phyloP scores from a whole-genome alignment of 2,113 vertebrate species.

The Sturnira hondurensis region DNA sequence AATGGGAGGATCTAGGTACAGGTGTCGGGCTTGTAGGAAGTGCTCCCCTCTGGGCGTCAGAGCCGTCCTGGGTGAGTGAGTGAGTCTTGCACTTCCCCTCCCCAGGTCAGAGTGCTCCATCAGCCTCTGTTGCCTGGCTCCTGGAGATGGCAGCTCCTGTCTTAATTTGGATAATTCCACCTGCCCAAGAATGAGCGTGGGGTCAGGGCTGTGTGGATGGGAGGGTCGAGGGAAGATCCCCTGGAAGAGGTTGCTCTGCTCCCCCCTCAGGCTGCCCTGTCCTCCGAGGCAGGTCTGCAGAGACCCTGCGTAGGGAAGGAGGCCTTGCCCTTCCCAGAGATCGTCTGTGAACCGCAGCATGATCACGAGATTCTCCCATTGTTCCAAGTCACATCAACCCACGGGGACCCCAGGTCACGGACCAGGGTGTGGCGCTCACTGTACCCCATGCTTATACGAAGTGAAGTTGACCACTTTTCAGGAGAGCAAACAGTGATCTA shows the following conservation, averaged over 20 bases:
- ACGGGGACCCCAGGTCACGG: background rate
- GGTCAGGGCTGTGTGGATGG: background rate
- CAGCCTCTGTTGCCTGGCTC: background rate
- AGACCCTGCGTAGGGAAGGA: background rate
- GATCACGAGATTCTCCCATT: background rate
- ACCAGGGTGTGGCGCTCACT: background rate
- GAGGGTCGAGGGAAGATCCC: background rate
- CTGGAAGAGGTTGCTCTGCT: background rate
- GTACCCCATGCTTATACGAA: background rate
- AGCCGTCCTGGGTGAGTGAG: too few relatives aligned
- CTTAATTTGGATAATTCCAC: background rate
- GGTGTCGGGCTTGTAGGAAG: background rate
- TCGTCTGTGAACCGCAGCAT: background rate
- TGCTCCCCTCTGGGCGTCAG: background rate
- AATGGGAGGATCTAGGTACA: background rate
- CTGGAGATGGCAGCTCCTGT: background rate
- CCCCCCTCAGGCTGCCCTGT: rapidly evolving
- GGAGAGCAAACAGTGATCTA: background rate
- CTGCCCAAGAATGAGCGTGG: background rate
- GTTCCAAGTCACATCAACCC: background rate
- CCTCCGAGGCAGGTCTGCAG: background rate
- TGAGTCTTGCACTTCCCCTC: too few relatives aligned
- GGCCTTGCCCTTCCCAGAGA: background rate
- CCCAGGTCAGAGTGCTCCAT: rapidly evolving
- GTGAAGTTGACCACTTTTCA: background rate